Evolutionary conservation across 2,888 invertebrate species (phyloP).

Genomic region (Acleris cristana): DNA sequence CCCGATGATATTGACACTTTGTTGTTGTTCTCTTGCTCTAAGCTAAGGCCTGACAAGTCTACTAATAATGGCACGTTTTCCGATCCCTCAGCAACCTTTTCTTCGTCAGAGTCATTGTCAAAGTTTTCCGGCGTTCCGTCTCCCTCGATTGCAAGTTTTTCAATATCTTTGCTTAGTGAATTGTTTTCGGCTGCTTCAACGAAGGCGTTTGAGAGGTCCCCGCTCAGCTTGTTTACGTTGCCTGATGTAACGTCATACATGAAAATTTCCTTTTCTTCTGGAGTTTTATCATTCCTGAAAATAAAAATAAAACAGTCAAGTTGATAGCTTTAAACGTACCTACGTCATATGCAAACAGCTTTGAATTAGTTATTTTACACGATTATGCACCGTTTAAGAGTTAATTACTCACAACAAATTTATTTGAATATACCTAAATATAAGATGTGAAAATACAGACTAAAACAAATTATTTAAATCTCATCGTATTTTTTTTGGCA

Average conservation of each 20-base stretch:
- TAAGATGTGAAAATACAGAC: too few species aligned
- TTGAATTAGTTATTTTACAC: too few species aligned
- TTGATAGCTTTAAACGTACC: too few species aligned
- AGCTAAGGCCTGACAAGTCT: slow-evolving; percentile 74
- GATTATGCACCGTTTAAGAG: too few species aligned
- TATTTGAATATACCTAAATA: too few species aligned
- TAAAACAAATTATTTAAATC: too few species aligned
- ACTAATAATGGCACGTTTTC: slow-evolving; percentile 82
- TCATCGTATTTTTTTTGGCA: too few species aligned
- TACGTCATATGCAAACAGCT: too few species aligned
- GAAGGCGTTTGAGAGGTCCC: slow-evolving; percentile 92
- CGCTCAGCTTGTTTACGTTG: slow-evolving; percentile 89
- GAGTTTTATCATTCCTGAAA: slow-evolving; percentile 75
- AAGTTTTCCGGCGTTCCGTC: slow-evolving; percentile 76
- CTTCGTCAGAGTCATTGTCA: slow-evolving; percentile 56
- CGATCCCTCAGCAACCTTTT: slow-evolving; percentile 66
- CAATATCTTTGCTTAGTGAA: slow-evolving; percentile 86
- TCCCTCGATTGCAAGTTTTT: slow-evolving; percentile 81
- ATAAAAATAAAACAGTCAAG: slow-evolving; percentile 32
- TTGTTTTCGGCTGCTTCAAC: slow-evolving; percentile 95
- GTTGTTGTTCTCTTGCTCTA: slow-evolving; percentile 67
- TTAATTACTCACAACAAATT: too few species aligned
- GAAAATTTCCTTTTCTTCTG: slow-evolving; percentile 89
- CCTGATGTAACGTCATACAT: slow-evolving; percentile 92
- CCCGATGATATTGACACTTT: slow-evolving; percentile 78